Evolutionary conservation across 2,888 invertebrate genomes (phyloP).

Genomic region (Erebia ligea): DNA sequence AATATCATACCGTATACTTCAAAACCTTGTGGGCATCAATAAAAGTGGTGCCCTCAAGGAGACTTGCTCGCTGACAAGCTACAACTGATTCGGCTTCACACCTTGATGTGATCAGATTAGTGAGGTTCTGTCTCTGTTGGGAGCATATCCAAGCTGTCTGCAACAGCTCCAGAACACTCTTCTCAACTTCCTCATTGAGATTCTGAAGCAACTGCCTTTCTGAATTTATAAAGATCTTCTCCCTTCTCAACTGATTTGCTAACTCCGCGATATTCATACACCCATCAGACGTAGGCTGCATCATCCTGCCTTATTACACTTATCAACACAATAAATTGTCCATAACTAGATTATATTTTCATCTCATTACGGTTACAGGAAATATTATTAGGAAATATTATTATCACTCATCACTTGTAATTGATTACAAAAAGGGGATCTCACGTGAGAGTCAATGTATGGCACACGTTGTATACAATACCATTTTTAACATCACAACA

Average conservation of each 20-base stretch:
- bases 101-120: conserved; percentile 88
- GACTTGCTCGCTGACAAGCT: conserved; percentile 86
- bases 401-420: conserved; percentile 35
- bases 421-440: conserved; percentile 26
- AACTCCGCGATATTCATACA: conserved; percentile 79
- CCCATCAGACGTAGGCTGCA: conserved; percentile 77
- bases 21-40: conserved; percentile 92
- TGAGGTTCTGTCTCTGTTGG: conserved; percentile 92
- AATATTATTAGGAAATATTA: conserved; percentile 37
- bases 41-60: conserved; percentile 83
- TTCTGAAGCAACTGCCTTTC: conserved; percentile 92
- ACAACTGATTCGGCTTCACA: conserved; percentile 90
- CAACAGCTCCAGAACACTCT: conserved; percentile 80
- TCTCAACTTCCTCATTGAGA: conserved; percentile 88
- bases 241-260: conserved; percentile 88
- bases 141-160: conserved; percentile 94
- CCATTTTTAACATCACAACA: neutral
- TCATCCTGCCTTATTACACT: conserved; percentile 58
- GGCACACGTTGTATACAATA: neutral
- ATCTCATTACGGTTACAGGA: conserved; percentile 42
- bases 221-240: conserved; percentile 93
- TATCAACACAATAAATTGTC: conserved; percentile 52
- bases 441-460: conserved; percentile 12
- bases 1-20: conserved; percentile 88
- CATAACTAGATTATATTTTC: conserved; percentile 30